Conservation (phyloP, 2,113 vertebrate genomes). For the Epinephelus lanceolatus region DNA sequence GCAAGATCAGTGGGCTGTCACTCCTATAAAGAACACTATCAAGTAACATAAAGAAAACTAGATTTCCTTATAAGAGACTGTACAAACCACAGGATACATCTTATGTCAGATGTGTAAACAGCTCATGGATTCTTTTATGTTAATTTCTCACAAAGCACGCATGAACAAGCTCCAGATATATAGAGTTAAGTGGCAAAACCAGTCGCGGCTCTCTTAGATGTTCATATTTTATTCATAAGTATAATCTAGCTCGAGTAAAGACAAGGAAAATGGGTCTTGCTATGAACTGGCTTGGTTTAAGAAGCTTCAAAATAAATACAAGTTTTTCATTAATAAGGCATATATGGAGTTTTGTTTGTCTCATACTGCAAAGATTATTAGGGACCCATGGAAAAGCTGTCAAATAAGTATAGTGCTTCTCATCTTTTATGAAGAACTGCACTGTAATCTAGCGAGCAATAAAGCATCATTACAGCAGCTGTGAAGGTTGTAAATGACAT, state of each 20-base stretch:
- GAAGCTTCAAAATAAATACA: conserved; percentile 9
- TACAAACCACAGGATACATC: not conserved
- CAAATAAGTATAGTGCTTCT: not conserved
- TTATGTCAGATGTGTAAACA: not conserved
- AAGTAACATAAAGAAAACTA: not conserved
- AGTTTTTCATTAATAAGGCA: not conserved
- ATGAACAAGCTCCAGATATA: conserved; percentile 2
- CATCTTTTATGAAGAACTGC: not conserved
- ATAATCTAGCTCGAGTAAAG: not conserved
- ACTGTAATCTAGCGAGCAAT: conserved; percentile 4
- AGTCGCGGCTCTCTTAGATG: not conserved
- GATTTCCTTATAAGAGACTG: not conserved
- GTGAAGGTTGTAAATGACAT: conserved; percentile 24
- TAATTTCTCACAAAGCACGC: conserved; percentile 21
- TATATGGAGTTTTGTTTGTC: not conserved
- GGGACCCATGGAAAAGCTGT: not conserved
- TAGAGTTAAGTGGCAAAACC: conserved; percentile 16
- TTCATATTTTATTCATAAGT: conserved; percentile 19
- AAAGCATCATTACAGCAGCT: conserved; percentile 26
- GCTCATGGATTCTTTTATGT: not conserved
- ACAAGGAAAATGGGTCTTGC: conserved; percentile 1
- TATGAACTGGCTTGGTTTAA: conserved; percentile 1
- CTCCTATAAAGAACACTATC: conserved; percentile 6
- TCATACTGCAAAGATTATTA: not conserved
- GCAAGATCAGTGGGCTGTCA: conserved; percentile 3